Percentiles rank a stretch among this genome's conserved stretches.
Evolutionary conservation across 2,888 invertebrate species (phyloP).

Genomic region (Scaptomyza tumidula): DNA sequence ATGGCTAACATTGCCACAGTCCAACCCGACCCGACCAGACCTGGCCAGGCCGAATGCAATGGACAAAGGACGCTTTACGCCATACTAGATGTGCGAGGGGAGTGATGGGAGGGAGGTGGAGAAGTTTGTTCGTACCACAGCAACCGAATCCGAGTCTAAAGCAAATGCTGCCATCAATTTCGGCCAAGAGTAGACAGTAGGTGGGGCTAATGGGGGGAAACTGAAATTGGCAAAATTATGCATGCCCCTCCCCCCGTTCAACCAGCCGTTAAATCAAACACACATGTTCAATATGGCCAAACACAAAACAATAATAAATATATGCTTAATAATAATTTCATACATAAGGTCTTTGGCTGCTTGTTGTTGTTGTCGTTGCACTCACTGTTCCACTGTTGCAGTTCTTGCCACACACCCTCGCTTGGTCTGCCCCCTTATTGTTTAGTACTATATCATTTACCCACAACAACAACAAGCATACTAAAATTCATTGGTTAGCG

Average conservation of each 20-base stretch:
- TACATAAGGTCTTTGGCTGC: constrained; percentile 54
- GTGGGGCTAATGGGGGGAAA: constrained; percentile 13
- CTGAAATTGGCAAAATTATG: constrained; percentile 64
- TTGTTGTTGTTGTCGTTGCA: constrained; percentile 9
- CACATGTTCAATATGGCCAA: constrained; percentile 36
- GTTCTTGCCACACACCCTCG: not conserved
- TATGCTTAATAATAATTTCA: constrained; percentile 67
- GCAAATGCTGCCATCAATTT: constrained; percentile 59
- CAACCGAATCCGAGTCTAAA: constrained; percentile 40
- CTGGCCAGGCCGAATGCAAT: constrained; percentile 6
- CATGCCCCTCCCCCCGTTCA: not conserved
- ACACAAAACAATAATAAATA: constrained; percentile 73
- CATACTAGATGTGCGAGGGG: constrained; percentile 14
- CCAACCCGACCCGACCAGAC: not conserved
- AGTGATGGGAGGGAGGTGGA: not conserved
- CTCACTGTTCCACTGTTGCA: constrained; percentile 2
- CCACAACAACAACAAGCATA: constrained; percentile 1
- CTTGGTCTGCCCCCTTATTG: not conserved
- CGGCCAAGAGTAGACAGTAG: not conserved
- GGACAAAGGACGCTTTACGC: constrained; percentile 13
- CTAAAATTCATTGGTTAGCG: not conserved
- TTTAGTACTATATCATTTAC: constrained; percentile 3
- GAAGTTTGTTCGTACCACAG: constrained; percentile 22
- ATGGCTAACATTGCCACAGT: constrained; percentile 11
- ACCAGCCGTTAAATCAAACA: not conserved